Base-by-base conservation (phyloP, 1,140 invertebrate species). In the Holcopasites calliopsidis region DNA sequence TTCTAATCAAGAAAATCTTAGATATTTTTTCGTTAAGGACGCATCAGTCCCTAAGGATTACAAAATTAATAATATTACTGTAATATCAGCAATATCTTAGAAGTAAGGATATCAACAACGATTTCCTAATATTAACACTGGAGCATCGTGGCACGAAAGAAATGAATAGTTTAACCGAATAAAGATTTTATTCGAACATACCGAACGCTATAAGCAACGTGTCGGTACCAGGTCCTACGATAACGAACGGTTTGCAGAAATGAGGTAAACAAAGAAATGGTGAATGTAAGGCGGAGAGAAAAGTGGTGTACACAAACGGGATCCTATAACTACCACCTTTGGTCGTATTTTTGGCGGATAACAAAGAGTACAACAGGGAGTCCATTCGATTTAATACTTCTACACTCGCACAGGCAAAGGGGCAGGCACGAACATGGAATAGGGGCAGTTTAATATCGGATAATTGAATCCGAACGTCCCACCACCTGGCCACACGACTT, bases 361-460 rank as follows among this genome's bases (percentile, higher is more conserved):
- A 89, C 86, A 86, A 87, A 87, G 88, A 91, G 87, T 90, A 90
- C 89, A 90, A 90, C 89, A 90, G 85, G 82, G 85, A 90, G 88
- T 90, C 89, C 89, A 89, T 90, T 91, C 89, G 88, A 91, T 90
- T 88, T 90, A 90, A 90, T 90, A 90, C 89, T 91, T 90, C 87
- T 88, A 85, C 58, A 88, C 88, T 82, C 85, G 86, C 82, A 87
- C 85, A 85, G 80, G 74, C 85, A 87, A 88, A 84, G 82, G 85
- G 83, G 80, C 78, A 83, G 84, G 85, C 88, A 90, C 87, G 87
- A 87, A 89, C 88, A 86, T 88, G 87, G 89, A n/a, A 89, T 88
- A 91, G 87, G 89, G 88, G 90, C 86, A 90, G 90, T 91, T 91
- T 91, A 91, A 91, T 91, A 91, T 91, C 90, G 89, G 90, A 91